Percentiles rank a stretch among this genome's conserved stretches.
These are phyloP conservation scores for Gopherus flavomarginatus DNA, from an alignment of 2,113 vertebrate genomes.

Conservation along the genomic window DNA sequence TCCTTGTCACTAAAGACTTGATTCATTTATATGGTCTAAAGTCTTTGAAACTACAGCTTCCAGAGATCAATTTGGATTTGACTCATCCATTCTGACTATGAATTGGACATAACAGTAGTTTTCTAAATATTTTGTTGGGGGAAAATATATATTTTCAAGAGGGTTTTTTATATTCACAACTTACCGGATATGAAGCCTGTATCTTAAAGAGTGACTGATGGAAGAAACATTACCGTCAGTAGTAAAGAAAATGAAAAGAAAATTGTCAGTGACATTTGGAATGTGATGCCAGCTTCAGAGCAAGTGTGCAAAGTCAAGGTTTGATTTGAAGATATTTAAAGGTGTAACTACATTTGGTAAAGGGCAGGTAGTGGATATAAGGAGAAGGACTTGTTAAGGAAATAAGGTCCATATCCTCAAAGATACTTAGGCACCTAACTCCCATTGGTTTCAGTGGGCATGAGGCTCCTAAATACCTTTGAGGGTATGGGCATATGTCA, in stretches of 20 bases:
- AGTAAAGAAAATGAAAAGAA: constrained; percentile 23
- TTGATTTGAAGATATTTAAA: neutral
- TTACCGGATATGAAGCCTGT: neutral
- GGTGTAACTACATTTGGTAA: neutral
- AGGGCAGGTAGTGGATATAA: neutral
- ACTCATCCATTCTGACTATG: constrained; percentile 17
- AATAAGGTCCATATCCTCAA: neutral
- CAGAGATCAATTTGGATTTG: constrained; percentile 17
- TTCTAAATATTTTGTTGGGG: neutral
- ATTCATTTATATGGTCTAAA: constrained; percentile 17
- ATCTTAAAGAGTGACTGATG: neutral
- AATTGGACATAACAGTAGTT: neutral
- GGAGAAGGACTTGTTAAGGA: neutral
- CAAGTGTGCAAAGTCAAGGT: neutral
- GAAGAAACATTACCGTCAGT: neutral
- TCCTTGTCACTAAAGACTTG: constrained; percentile 3
- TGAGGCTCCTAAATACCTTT: neutral
- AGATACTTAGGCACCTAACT: neutral
- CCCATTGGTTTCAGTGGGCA: neutral
- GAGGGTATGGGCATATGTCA: neutral
- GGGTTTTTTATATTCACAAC: constrained; percentile 26
- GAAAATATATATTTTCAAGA: constrained; percentile 16
- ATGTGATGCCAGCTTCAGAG: neutral
- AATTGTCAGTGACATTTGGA: neutral
- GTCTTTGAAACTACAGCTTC: constrained; percentile 26